Evolutionary conservation across 2,888 invertebrate genomes (phyloP).

Genomic region (Drosophila neonasuta): DNA sequence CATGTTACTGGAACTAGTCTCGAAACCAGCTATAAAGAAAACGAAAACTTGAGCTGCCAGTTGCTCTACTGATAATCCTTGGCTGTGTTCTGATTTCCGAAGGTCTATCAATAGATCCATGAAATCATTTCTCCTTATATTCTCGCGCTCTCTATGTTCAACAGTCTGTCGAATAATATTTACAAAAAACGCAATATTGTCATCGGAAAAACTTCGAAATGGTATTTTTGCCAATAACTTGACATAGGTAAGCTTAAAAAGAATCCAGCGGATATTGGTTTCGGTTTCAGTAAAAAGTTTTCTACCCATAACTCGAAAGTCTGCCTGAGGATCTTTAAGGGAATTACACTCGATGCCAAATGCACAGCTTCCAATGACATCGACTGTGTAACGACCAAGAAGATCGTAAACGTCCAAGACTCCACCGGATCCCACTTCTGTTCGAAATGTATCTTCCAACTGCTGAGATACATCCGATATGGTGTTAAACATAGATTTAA

Average conservation of each 20-base stretch:
- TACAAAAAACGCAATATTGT: slow-evolving; percentile 51
- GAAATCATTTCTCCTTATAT: slow-evolving; percentile 71
- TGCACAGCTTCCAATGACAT: slow-evolving; percentile 83
- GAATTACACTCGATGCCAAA: slow-evolving; percentile 83
- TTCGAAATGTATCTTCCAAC: slow-evolving; percentile 43
- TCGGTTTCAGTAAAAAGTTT: slow-evolving; percentile 6
- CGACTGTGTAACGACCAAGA: slow-evolving; percentile 82
- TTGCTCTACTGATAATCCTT: slow-evolving; percentile 81
- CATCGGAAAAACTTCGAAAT: neutral
- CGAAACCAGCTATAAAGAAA: slow-evolving; percentile 84
- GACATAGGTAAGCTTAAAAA: slow-evolving; percentile 55
- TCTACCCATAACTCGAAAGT: slow-evolving; percentile 74
- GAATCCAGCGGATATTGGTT: slow-evolving; percentile 46
- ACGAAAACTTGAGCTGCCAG: slow-evolving; percentile 84
- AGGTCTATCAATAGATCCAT: slow-evolving; percentile 70
- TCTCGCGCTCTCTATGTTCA: slow-evolving; percentile 53
- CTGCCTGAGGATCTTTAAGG: slow-evolving; percentile 79
- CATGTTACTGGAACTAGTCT: slow-evolving; percentile 83
- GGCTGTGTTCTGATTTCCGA: slow-evolving; percentile 53
- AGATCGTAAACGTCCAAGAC: slow-evolving; percentile 81
- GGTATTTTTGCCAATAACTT: slow-evolving; percentile 15
- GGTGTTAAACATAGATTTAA: slow-evolving; percentile 82
- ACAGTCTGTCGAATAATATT: slow-evolving; percentile 66
- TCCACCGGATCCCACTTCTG: slow-evolving; percentile 6
- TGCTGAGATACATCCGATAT: slow-evolving; percentile 74